These are phyloP conservation scores for Macaria notata DNA, from an alignment of 2,888 invertebrate species.

Conservation along the genomic window DNA sequence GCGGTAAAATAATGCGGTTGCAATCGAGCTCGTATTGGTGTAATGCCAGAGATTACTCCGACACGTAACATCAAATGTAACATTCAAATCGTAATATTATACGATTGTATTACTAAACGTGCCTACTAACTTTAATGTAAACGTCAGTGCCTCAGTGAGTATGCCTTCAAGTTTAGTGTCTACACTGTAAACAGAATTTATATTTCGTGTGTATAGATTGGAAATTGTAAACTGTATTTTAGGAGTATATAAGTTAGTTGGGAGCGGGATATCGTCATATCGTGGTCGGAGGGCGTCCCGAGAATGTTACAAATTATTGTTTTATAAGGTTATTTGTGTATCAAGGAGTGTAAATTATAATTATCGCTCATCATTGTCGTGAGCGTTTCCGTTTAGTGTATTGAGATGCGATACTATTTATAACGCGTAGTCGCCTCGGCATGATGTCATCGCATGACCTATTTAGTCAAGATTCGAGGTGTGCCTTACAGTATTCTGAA, in stretches of 20 bases:
- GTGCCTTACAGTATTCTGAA: slow-evolving; percentile 38
- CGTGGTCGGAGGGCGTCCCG: slow-evolving; percentile 69
- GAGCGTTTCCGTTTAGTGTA: slow-evolving; percentile 26
- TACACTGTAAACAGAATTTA: slow-evolving; percentile 33
- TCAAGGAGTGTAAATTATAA: slow-evolving; percentile 17
- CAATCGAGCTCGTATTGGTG: slow-evolving; percentile 5
- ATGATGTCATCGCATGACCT: slow-evolving; percentile 46
- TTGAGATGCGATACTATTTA: slow-evolving; percentile 20
- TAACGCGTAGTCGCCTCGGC: slow-evolving; percentile 23
- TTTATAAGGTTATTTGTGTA: slow-evolving; percentile 19
- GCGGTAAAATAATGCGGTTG: slow-evolving; percentile 41
- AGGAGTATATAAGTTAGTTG: slow-evolving; percentile 32
- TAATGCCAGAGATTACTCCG: slow-evolving; percentile 10
- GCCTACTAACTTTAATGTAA: slow-evolving; percentile 17
- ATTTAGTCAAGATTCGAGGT: slow-evolving; percentile 43
- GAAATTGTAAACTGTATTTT: slow-evolving; percentile 41
- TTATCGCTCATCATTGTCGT: slow-evolving; percentile 24
- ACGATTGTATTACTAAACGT: slow-evolving; percentile 15
- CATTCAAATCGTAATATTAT: slow-evolving; percentile 3
- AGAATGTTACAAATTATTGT: slow-evolving; percentile 27
- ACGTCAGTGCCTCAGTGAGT: slow-evolving; percentile 31
- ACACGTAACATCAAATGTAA: slow-evolving; percentile 10
- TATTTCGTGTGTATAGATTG: slow-evolving; percentile 29
- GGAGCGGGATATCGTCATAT: slow-evolving; percentile 19
- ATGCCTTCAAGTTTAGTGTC: slow-evolving; percentile 32